Conservation (phyloP, 2,888 invertebrate species). For the Pollenia labialis region DNA sequence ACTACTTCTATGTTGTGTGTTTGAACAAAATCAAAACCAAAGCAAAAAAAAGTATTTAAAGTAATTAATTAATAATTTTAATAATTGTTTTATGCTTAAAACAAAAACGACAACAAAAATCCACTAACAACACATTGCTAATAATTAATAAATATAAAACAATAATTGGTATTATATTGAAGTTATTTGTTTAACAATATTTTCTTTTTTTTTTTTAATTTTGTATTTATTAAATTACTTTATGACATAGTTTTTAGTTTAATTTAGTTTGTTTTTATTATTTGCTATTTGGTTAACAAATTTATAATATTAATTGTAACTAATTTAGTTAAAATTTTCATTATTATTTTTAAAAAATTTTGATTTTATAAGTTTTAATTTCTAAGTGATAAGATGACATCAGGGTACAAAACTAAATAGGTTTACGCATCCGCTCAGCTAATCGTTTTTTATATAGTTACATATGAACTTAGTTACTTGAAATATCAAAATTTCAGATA, state of each 20-base stretch:
- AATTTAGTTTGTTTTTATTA: conserved; percentile 52
- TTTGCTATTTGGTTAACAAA: conserved; percentile 60
- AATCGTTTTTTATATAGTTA: too few relatives aligned
- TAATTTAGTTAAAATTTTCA: conserved; percentile 46
- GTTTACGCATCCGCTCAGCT: too few relatives aligned
- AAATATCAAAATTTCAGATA: too few relatives aligned
- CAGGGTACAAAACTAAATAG: neutral
- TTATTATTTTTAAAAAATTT: neutral
- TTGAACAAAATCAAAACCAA: conserved; percentile 30
- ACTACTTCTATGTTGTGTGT: conserved; percentile 56
- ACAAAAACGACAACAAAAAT: conserved; percentile 56
- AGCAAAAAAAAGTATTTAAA: conserved; percentile 32
- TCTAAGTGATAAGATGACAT: conserved; percentile 16
- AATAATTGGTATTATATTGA: conserved; percentile 73
- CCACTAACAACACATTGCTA: conserved; percentile 74
- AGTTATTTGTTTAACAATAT: conserved; percentile 61
- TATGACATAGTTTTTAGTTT: conserved; percentile 32
- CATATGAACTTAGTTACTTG: too few relatives aligned
- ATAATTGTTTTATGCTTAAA: conserved; percentile 59
- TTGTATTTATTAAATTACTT: conserved; percentile 17
- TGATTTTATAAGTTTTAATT: conserved; percentile 8
- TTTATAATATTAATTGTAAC: conserved; percentile 51
- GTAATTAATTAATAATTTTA: conserved; percentile 47
- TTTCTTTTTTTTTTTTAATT: conserved; percentile 52
- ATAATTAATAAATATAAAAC: conserved; percentile 60